A percentile compares a stretch with the other conserved stretches of the same genome.
phyloP scores from a whole-genome alignment of 2,113 vertebrate species.

The Clarias batrachus region DNA sequence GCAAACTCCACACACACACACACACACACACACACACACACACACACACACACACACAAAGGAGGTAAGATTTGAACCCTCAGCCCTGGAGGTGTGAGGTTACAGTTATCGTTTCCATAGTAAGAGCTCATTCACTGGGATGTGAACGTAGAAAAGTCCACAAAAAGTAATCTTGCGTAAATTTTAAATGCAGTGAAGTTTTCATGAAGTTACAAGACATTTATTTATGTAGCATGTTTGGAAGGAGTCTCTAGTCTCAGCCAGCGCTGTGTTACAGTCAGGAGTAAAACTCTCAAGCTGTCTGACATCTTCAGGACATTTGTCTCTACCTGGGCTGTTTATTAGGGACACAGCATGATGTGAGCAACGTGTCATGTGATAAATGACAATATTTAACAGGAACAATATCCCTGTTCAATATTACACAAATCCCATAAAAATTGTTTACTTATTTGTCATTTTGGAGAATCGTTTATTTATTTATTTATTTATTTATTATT shows the following conservation, averaged over 20 bases:
- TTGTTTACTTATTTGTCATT: too few species aligned
- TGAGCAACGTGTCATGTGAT: neutral
- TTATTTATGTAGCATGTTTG: neutral
- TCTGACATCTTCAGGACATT: neutral
- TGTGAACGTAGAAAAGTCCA: neutral
- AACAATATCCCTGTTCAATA: neutral
- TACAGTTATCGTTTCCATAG: neutral
- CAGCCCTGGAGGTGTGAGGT: too few species aligned
- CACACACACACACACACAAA: too few species aligned
- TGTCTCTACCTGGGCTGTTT: neutral
- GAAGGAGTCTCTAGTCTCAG: neutral
- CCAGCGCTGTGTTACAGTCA: neutral
- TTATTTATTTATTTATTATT: too few species aligned
- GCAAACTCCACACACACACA: too few species aligned
- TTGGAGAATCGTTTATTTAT: too few species aligned
- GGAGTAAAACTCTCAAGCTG: neutral
- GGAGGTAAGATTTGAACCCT: too few species aligned
- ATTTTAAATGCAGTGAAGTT: neutral
- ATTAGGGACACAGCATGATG: neutral
- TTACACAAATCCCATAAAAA: too few species aligned
- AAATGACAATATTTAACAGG: neutral
- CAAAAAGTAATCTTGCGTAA: neutral
- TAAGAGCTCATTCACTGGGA: neutral
- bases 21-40: too few species aligned
- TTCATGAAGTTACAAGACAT: too few species aligned